A percentile compares a stretch with the other conserved stretches of the same genome.
Conservation (phyloP, 2,797 vertebrate species). For the Dallia pectoralis region DNA sequence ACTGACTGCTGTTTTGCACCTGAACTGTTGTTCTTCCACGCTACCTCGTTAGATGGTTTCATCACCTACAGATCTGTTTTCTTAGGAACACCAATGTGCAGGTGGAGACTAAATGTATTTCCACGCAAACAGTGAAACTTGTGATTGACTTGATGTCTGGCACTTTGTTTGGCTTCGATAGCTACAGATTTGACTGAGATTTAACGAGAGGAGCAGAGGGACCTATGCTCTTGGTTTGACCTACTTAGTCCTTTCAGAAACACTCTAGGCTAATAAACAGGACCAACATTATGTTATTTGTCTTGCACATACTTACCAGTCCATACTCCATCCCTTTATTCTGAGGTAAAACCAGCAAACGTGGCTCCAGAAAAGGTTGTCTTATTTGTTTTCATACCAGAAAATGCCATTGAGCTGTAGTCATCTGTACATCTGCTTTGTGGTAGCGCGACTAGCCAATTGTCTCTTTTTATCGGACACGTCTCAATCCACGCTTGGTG, state of each 20-base stretch:
- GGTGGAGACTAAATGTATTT: constrained; percentile 8
- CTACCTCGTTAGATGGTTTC: neutral
- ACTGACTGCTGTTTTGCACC: neutral
- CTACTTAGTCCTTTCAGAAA: constrained; percentile 53
- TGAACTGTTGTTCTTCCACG: constrained; percentile 17
- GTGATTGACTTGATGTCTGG: neutral
- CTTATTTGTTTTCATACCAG: neutral
- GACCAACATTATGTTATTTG: constrained; percentile 35
- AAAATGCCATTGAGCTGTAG: constrained; percentile 22
- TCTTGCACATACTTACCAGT: neutral
- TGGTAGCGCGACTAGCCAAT: constrained; percentile 48
- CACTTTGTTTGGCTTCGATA: neutral
- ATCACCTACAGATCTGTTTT: neutral
- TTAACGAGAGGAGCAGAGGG: constrained; percentile 44
- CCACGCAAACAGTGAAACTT: neutral
- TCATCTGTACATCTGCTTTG: constrained; percentile 43
- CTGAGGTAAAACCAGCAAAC: neutral
- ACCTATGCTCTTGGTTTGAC: constrained; percentile 54
- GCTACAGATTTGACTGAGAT: neutral
- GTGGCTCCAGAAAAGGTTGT: neutral
- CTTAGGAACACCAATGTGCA: constrained; percentile 1
- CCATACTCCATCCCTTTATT: neutral
- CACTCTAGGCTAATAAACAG: constrained; percentile 50
- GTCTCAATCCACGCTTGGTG: neutral
- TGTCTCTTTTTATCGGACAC: constrained; percentile 54